Evolutionary conservation across 2,113 vertebrate species (phyloP).

Genomic region (Callospermophilus lateralis): DNA sequence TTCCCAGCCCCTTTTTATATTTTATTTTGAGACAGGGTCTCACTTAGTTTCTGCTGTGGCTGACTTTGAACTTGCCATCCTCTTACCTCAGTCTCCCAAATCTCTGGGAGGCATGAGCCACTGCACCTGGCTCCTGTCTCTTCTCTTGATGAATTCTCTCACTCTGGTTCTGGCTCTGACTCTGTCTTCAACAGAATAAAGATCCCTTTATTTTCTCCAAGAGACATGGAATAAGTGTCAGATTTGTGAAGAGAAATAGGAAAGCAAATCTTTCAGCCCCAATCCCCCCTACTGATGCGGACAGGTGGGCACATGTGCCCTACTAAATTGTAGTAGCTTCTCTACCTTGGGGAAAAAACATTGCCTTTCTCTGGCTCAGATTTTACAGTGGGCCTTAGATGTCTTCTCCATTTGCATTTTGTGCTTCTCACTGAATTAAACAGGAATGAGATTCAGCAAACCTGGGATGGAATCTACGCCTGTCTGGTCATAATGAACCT

Average conservation of each 20-base stretch:
- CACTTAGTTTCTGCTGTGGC: too few relatives aligned
- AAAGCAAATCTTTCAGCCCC: neutral
- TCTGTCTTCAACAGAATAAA: neutral
- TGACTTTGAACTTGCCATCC: too few relatives aligned
- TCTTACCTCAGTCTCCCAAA: too few relatives aligned
- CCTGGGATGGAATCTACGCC: accelerated
- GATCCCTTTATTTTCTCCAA: neutral
- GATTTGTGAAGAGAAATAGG: neutral
- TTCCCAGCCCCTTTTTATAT: too few relatives aligned
- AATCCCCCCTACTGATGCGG: neutral
- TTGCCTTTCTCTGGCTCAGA: neutral
- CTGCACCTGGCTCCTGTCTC: too few relatives aligned
- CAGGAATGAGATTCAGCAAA: neutral
- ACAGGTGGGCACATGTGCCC: too few relatives aligned
- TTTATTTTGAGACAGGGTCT: too few relatives aligned
- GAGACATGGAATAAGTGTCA: neutral
- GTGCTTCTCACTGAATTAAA: neutral
- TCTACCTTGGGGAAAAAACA: neutral
- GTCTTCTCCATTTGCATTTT: neutral
- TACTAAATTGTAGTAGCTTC: neutral
- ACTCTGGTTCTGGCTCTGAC: neutral
- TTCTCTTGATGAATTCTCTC: neutral
- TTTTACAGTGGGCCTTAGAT: neutral
- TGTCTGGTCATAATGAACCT: neutral
- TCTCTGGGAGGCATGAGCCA: too few relatives aligned